A percentile compares a stretch with the other conserved stretches of the same genome.
Conservation (phyloP, 2,113 vertebrate species). For the Neomonachus schauinslandi region DNA sequence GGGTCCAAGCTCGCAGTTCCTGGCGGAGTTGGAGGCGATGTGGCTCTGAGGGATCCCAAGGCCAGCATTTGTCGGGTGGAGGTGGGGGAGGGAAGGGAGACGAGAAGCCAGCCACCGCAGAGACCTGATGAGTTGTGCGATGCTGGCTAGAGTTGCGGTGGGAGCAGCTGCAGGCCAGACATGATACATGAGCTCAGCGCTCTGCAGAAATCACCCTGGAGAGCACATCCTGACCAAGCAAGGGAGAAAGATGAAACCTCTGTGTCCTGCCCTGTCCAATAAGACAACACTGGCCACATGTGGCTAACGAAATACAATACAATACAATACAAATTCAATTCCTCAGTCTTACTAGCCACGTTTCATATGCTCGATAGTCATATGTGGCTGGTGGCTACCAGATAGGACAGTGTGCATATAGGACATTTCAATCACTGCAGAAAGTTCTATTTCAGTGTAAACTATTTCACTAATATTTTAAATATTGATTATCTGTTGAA, state of each 20-base stretch:
- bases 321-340: neutral
- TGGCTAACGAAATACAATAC: neutral
- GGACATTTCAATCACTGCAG: neutral
- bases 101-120: neutral
- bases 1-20: neutral
- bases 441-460: neutral
- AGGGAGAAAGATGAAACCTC: neutral
- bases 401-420: neutral
- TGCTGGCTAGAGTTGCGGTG: neutral
- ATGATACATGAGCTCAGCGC: fast-evolving
- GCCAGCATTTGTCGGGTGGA: neutral
- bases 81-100: neutral
- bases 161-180: neutral
- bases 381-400: neutral
- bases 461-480: neutral
- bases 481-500: neutral
- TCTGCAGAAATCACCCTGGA: neutral
- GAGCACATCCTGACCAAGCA: neutral
- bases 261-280: neutral
- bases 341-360: neutral
- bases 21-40: neutral
- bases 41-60: neutral
- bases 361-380: neutral
- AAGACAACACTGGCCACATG: neutral
- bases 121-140: neutral